Base-by-base conservation (phyloP, 2,888 invertebrate genomes). In the Acleris literana region DNA sequence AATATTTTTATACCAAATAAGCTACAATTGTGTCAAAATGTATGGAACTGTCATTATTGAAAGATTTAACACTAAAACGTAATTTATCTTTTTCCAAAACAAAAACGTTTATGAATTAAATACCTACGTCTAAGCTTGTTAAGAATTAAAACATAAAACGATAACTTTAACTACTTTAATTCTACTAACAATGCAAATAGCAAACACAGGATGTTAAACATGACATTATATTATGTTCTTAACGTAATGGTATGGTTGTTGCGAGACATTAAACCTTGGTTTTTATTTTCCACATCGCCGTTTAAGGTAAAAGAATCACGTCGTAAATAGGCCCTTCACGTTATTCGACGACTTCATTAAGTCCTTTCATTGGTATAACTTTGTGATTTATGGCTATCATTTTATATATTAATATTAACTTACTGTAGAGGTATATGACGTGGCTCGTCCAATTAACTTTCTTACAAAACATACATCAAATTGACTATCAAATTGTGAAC, bases 261-360 rank as follows among this genome's bases (percentile, higher is more conserved):
- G 77, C 75, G 79, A 75, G 78, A 78, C 80, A 79, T 83, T 80
- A 82, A 83, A 81, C 83, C 84, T 82, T 84, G 78, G 74, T 73
- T 81, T 68, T 82, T 85, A 83, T 85, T 82, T 78, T 77, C 79
- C 74, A 70, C 72, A 61, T 70, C 68, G 74, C 76, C 82, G 76
- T 75, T 82, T 81, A 79, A 84, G 82, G 80, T 78, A 79, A 77
- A 85, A 81, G 78, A 82, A 84, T 84, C 79, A 80, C 75, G 74
- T 74, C 76, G 76, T 85, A 84, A 86, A 86, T 82, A 82, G 79
- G 72, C 58, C 70, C 76, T 80, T 83, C 84, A 83, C 84, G 80
- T 79, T 81, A 79, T 82, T 80, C 78, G 77, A 81, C 79, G 82
- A 80, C 83, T 85, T 85, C 84, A 85, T 86, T 84, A 84, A 78